Base-by-base conservation (phyloP, 1,140 invertebrate species). In the Nautilus pompilius region DNA sequence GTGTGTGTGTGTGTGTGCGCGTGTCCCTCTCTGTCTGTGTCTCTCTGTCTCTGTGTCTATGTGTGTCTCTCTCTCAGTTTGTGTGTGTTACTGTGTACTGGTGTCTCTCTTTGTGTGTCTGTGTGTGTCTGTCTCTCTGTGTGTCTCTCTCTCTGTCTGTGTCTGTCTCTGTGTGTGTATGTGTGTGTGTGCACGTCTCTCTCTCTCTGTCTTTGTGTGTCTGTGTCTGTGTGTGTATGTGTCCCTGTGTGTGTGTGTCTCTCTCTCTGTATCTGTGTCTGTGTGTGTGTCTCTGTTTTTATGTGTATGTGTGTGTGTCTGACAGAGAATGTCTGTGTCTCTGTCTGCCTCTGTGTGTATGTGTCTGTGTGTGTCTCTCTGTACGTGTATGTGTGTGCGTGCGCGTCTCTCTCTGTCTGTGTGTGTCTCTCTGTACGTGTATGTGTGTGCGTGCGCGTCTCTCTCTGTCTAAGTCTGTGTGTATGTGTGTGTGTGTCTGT, bases 21-120 rank as follows among this genome's bases (percentile, higher is more conserved):
- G n/a, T 64, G n/a, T 64, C 60, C 45, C 56, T 63, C 60, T 54
- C 60, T 53, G 24, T 48, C 56, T 63, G 24, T 63, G 24, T 63
- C n/a, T 63, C 56, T 54, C 22, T 63, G 10, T 48, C 56, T 15
- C 34, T 28, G 20, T 60, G 45, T 20, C 5, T 60, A 45, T 60
- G 45, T 60, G 41, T 60, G 58, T 60, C 22, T 49, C 26, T 49
- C 22, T 60, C 41, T 60, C 22, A 51, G 41, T 60, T 1, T 49
- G 41, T 60, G 20, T 60, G 41, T 60, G 41, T 60, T 20, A 4
- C 22, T 60, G 58, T 60, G 26, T 60, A 1, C 51, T 17, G 24
- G 5, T 60, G 33, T 60, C 20, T 60, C 5, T 60, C 41, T 60
- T 5, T 53, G 45, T 53, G 33, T 53, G 26, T 53, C 24, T 60